phyloP scores from a whole-genome alignment of 2,888 invertebrate genomes.

The Drosophila leonis region DNA sequence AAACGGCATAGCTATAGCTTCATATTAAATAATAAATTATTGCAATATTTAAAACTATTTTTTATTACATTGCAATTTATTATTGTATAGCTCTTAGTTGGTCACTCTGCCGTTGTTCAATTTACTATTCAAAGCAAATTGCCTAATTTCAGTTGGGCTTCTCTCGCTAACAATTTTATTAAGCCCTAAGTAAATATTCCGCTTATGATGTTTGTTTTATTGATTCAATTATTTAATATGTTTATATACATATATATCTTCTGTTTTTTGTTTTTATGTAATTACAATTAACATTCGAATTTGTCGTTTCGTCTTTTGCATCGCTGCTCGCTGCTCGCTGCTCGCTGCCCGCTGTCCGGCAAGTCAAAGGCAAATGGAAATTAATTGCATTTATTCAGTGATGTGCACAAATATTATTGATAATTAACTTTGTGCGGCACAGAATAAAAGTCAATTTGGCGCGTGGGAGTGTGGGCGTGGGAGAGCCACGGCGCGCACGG shows the following conservation, averaged over 20 bases:
- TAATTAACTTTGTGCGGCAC: conserved; percentile 58
- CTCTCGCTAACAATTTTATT: not conserved
- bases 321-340: not conserved
- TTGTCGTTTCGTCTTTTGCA: conserved; percentile 1
- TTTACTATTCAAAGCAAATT: too few species aligned
- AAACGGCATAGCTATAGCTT: too few species aligned
- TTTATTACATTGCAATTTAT: not conserved
- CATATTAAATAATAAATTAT: too few species aligned
- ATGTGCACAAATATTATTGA: conserved; percentile 47
- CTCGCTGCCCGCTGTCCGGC: not conserved
- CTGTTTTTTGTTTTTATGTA: not conserved
- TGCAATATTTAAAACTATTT: not conserved
- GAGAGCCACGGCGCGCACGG: conserved; percentile 21
- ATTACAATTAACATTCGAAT: conserved; percentile 5
- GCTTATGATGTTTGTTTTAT: conserved; percentile 1
- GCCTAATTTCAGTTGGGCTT: not conserved
- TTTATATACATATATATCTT: not conserved
- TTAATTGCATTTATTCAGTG: conserved; percentile 58
- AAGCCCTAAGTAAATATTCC: not conserved
- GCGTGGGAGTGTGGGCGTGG: not conserved
- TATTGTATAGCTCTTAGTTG: not conserved
- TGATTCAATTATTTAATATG: conserved; percentile 4
- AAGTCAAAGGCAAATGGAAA: conserved; percentile 33
- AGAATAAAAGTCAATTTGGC: conserved; percentile 31
- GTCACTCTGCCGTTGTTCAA: not conserved